Evolutionary conservation across 2,113 vertebrate species (phyloP), one percentile per base, ranked within the genome.

Genomic region (Butorides virescens): DNA sequence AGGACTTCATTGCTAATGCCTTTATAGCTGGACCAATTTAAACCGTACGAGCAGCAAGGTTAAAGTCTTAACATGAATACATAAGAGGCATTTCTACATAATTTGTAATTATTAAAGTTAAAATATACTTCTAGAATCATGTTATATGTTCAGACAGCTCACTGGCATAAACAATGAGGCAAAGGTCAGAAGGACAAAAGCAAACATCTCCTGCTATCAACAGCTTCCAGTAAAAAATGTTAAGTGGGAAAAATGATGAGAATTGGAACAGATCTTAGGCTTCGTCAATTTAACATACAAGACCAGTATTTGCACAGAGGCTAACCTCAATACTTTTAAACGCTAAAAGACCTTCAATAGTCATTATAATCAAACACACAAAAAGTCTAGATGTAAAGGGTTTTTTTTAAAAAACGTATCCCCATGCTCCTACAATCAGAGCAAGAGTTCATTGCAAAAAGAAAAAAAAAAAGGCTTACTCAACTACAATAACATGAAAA

Each of bases 401-500:
- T 71, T 79, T 87, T 78, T 78, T 32, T 87, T 65, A 59, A 85
- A 81, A 95, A 90, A 76, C 8, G 2, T 72, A 75, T 77, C 77
- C 73, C 63, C n/a, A 10, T 26, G n/a, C 58, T 90, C 46, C 73
- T 89, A 61, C 34, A 75, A 30, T 65, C 77, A 92, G 86, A 82
- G 39, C 27, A 86, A 50, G 37, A 94, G 67, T 55, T 92, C 44
- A 82, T 16, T 92, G 84, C 80, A 92, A 77, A 92, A 91, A 74
- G 32, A 39, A 84, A 67, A 47, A 53, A 73, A 59, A 53, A 73
- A 65, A 87, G 75, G 55, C 79, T 66, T 59, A 77, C 78, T 91
- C 75, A 92, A 96, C 49, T 88, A 85, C 46, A 93, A 29, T 73
- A 93, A 94, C 52, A 92, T 21, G 50, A 91, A 95, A 97, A 95